Base-by-base conservation (phyloP, 2,888 invertebrate genomes). In the Teleogryllus oceanicus region DNA sequence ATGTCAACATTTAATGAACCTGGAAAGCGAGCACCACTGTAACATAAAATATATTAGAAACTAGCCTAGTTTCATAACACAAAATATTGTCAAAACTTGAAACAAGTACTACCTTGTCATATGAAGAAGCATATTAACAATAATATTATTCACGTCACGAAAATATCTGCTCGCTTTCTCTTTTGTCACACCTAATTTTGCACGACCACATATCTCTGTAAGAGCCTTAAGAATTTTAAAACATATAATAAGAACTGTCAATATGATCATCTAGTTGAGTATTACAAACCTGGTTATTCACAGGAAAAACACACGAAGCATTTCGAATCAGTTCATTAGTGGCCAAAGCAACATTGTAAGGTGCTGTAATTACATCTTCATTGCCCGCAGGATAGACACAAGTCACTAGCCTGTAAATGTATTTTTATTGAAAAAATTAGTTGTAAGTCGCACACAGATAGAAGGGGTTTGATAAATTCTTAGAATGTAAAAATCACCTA, bases 301-400 rank as follows among this genome's bases (percentile, higher is more conserved):
- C 86, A 49, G 90, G 90, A 85, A 90, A 88, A 18, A 90, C 89
- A 84, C 89, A 90, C 2, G 88, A 89, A 8, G 89, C 89, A 83
- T 88, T 84, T 78, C 89, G 87, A 75, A 88, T 85, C 74, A 90
- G 85, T 83, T 88, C 86, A 80, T 86, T 85, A 2, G 89, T 89
- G 0, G 89, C 87, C 77, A 90, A 84, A 13, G 88, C 85, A 82
- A 89, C 88, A 84, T 90, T 90, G 83, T 90, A 90, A 0, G 90
- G 89, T 75, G 89, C 88, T 18, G 89, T 90, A 50, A 90, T 86
- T 2, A 90, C 90, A 84, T 90, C 90, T 85, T 89, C 89, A 76
- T 87, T 88, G 50, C 87, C 87, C 77, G 87, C 88, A 80, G 90
- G 89, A 86, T 90, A 90, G 24, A 90, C 88, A 83, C 89, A 89